These are phyloP conservation scores for Dione vanillae DNA, from an alignment of 2,888 invertebrate genomes.

Conservation along the genomic window DNA sequence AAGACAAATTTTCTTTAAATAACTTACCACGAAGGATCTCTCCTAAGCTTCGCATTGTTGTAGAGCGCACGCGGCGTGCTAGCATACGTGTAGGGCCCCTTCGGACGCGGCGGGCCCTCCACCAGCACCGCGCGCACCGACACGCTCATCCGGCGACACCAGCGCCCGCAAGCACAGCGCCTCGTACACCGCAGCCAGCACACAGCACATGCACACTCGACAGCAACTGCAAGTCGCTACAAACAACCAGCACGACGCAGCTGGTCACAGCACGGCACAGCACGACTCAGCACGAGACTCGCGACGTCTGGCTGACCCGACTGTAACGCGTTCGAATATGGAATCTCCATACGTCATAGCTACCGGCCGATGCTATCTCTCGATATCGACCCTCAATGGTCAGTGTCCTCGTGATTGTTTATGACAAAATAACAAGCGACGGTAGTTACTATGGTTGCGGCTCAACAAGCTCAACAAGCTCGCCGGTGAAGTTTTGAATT, in stretches of 20 bases:
- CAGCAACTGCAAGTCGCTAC: background rate
- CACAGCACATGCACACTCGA: conserved; percentile 63
- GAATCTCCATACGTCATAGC: conserved; percentile 34
- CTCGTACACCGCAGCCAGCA: conserved; percentile 62
- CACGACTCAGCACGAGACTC: conserved; percentile 1
- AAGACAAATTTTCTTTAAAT: background rate
- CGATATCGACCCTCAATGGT: conserved; percentile 34
- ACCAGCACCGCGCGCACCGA: conserved; percentile 73
- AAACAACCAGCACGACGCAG: background rate
- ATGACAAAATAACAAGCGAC: conserved; percentile 15
- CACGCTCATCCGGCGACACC: conserved; percentile 63
- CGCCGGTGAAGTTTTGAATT: conserved; percentile 52
- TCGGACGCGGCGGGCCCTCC: conserved; percentile 67
- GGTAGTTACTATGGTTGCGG: conserved; percentile 58
- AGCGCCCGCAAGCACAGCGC: conserved; percentile 57
- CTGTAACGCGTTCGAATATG: conserved; percentile 31
- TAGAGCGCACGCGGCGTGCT: conserved; percentile 86
- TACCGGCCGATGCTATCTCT: conserved; percentile 23
- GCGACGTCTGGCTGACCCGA: background rate
- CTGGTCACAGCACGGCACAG: background rate
- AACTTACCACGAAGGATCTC: conserved; percentile 75
- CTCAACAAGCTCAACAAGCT: conserved; percentile 62
- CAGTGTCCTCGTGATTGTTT: conserved; percentile 31
- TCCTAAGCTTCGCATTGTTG: conserved; percentile 82
- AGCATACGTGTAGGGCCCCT: conserved; percentile 84